Percentiles rank a stretch among this genome's conserved stretches.
Conservation (phyloP, 2,113 vertebrate species). For the Tretioscincus oriximinensis region DNA sequence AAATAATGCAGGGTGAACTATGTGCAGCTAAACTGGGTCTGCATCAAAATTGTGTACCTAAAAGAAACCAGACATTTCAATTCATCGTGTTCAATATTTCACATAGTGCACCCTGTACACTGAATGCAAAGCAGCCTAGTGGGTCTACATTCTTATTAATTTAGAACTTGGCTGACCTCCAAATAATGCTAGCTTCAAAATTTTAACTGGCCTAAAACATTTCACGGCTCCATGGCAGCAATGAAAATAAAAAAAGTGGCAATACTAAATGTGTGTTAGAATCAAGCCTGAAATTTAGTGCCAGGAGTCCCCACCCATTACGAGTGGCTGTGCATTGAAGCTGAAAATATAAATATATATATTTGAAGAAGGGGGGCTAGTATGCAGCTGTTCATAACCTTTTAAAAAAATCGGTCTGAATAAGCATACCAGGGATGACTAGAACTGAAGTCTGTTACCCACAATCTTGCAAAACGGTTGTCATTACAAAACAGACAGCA, state of each 20-base stretch:
- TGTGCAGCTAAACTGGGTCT: not conserved
- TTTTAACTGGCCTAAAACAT: no score
- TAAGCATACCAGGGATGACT: constrained; percentile 5
- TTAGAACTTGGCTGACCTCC: no score
- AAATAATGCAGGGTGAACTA: not conserved
- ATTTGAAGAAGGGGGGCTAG: no score
- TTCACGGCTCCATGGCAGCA: no score
- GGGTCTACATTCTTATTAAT: no score
- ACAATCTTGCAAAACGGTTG: not conserved
- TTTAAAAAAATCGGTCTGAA: not conserved
- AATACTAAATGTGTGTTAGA: not conserved
- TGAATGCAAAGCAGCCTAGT: not conserved
- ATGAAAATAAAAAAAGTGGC: no score
- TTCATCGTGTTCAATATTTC: not conserved
- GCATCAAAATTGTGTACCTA: not conserved
- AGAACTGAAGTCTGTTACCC: not conserved
- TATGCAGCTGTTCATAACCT: constrained; percentile 19
- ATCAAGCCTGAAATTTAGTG: not conserved
- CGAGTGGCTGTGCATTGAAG: not conserved
- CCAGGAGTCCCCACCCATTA: not conserved
- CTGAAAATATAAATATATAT: not conserved
- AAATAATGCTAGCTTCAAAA: no score
- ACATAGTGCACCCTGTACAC: not conserved
- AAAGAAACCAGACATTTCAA: not conserved
- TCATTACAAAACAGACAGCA: not conserved